phyloP scores from a whole-genome alignment of 2,888 invertebrate species.

The Xestia rhomboidea region DNA sequence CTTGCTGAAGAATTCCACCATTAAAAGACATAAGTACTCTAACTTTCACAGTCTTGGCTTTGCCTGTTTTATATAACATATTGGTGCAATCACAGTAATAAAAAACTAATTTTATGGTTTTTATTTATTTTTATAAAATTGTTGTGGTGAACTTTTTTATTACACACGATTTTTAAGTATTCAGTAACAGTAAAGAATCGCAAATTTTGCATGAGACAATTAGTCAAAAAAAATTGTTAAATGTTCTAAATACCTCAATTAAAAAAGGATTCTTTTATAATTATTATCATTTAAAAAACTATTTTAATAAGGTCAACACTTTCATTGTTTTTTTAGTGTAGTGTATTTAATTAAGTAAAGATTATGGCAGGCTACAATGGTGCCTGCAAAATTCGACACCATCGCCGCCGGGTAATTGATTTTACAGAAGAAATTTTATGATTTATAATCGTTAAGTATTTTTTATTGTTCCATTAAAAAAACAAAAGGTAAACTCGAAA shows the following conservation, averaged over 20 bases:
- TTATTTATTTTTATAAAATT: background rate
- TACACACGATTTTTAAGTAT: background rate
- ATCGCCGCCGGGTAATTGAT: constrained; percentile 27
- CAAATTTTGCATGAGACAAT: background rate
- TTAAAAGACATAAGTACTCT: background rate
- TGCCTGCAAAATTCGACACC: constrained; percentile 1
- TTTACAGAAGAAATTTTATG: background rate
- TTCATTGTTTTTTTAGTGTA: background rate
- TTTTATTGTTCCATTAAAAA: constrained; percentile 2
- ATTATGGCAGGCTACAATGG: background rate
- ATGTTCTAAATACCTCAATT: background rate
- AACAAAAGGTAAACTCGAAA: constrained; percentile 4
- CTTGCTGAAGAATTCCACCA: background rate
- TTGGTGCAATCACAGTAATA: background rate
- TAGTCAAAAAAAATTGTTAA: background rate
- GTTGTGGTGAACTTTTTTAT: background rate
- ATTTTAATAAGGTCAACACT: background rate
- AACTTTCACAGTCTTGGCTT: background rate
- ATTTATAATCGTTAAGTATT: background rate
- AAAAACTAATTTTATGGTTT: background rate
- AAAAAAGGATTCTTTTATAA: background rate
- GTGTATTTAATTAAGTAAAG: background rate
- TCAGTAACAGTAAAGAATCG: background rate
- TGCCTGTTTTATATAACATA: background rate
- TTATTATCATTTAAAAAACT: background rate